phyloP scores from a whole-genome alignment of 1,140 invertebrate species.

The Scaptomyza graminum region DNA sequence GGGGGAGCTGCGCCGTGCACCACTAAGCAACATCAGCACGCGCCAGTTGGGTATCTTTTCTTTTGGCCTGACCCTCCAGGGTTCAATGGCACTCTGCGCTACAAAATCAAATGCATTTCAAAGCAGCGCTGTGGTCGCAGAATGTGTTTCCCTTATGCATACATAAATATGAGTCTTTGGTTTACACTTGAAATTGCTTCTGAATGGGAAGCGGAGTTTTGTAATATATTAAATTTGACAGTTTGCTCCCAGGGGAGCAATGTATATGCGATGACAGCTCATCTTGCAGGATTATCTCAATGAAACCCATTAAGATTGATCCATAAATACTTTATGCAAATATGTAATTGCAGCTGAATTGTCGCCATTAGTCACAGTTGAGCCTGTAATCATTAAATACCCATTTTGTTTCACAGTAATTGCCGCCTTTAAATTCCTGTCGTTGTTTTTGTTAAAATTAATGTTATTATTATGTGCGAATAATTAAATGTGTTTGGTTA shows the following conservation, averaged over 20 bases:
- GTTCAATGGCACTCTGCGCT: constrained; percentile 32
- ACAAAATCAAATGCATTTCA: constrained; percentile 59
- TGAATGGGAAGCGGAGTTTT: constrained; percentile 7
- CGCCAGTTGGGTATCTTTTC: background rate
- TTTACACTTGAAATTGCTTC: no score
- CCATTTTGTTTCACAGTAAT: no score
- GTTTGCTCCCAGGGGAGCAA: constrained; percentile 43
- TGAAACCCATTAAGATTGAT: constrained; percentile 48
- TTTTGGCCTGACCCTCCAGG: background rate
- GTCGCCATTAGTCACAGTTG: constrained; percentile 12
- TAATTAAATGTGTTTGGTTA: background rate
- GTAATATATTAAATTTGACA: constrained; percentile 62
- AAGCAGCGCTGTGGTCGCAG: background rate
- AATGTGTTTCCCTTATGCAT: constrained; percentile 5
- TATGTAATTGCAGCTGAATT: constrained; percentile 56
- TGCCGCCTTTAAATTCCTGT: background rate
- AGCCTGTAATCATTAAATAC: background rate
- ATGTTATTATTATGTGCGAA: no score
- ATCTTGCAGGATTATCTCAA: constrained; percentile 36
- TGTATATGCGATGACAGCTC: constrained; percentile 5
- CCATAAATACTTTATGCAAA: constrained; percentile 50
- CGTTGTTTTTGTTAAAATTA: background rate
- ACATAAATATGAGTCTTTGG: constrained; percentile 4
- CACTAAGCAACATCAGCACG: background rate
- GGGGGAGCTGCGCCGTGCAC: background rate